Percentiles rank a stretch among this genome's conserved stretches.
phyloP scores from a whole-genome alignment of 2,888 invertebrate genomes.

The Meandrusa payeni region DNA sequence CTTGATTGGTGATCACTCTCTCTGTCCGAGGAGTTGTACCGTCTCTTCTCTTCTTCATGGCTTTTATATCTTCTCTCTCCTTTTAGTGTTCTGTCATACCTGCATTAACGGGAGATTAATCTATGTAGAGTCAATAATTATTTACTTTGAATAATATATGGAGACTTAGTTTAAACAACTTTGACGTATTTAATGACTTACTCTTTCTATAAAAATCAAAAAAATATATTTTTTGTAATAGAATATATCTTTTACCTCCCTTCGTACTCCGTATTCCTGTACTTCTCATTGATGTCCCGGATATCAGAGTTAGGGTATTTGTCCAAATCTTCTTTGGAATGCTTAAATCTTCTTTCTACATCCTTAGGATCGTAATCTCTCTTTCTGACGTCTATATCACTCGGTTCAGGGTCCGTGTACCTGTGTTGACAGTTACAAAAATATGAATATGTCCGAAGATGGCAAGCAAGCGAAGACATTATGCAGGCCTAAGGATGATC shows the following conservation, averaged over 20 bases:
- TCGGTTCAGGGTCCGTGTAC: conserved; percentile 72
- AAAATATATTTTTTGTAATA: too few species aligned
- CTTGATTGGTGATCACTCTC: conserved; percentile 64
- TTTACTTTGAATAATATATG: too few species aligned
- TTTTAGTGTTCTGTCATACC: conserved; percentile 54
- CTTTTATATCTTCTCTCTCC: conserved; percentile 55
- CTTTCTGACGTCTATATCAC: conserved; percentile 60
- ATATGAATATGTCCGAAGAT: too few species aligned
- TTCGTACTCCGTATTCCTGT: conserved; percentile 46
- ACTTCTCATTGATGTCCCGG: conserved; percentile 50
- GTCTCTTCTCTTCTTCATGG: conserved; percentile 66
- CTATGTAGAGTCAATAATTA: too few species aligned
- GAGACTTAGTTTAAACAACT: too few species aligned
- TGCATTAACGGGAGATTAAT: conserved; percentile 28
- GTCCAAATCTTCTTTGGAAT: conserved; percentile 53
- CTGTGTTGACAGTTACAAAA: too few species aligned
- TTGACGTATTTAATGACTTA: too few species aligned
- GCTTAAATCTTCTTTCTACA: conserved; percentile 46
- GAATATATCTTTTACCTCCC: conserved; percentile 43
- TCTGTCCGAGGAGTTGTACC: conserved; percentile 80
- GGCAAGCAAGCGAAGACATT: too few species aligned
- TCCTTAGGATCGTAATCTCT: conserved; percentile 56
- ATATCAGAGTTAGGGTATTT: conserved; percentile 48
- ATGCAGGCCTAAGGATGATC: too few species aligned
- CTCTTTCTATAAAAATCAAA: too few species aligned